Evolutionary conservation across 2,888 invertebrate species (phyloP).

Genomic region (Conus canariensis): DNA sequence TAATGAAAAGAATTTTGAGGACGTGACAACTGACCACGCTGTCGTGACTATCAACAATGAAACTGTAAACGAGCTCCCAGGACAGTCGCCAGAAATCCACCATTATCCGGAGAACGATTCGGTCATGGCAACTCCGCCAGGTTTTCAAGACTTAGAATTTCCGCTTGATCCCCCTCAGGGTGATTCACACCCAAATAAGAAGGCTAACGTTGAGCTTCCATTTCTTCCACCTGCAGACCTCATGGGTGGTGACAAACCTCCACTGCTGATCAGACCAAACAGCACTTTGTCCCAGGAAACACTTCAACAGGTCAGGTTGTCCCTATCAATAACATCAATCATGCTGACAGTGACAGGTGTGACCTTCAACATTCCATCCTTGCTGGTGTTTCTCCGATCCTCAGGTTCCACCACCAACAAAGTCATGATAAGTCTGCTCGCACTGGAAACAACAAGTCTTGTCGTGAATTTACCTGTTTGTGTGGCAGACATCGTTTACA

Average conservation of each 20-base stretch:
- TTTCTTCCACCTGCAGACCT: neutral
- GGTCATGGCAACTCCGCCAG: neutral
- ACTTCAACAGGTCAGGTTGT: neutral
- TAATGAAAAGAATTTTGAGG: neutral
- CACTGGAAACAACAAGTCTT: neutral
- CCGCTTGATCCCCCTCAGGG: neutral
- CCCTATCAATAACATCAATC: neutral
- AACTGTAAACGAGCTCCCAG: too few species aligned
- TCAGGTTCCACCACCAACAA: neutral
- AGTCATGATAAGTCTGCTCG: neutral
- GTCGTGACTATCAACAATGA: neutral
- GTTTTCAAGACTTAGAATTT: neutral
- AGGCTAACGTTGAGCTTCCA: neutral
- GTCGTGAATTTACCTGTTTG: constrained; percentile 4
- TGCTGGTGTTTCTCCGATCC: neutral
- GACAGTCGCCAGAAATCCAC: too few species aligned
- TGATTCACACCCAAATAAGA: neutral
- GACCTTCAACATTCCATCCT: neutral
- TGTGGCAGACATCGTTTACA: neutral
- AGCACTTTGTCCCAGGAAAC: neutral
- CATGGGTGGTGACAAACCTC: neutral
- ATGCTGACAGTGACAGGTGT: neutral
- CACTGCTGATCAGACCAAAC: too few species aligned
- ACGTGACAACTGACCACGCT: neutral
- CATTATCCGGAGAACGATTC: too few species aligned